Percentiles rank a stretch among this genome's conserved stretches.
Conservation (phyloP, 2,797 vertebrate genomes). For the Tapera naevia region DNA sequence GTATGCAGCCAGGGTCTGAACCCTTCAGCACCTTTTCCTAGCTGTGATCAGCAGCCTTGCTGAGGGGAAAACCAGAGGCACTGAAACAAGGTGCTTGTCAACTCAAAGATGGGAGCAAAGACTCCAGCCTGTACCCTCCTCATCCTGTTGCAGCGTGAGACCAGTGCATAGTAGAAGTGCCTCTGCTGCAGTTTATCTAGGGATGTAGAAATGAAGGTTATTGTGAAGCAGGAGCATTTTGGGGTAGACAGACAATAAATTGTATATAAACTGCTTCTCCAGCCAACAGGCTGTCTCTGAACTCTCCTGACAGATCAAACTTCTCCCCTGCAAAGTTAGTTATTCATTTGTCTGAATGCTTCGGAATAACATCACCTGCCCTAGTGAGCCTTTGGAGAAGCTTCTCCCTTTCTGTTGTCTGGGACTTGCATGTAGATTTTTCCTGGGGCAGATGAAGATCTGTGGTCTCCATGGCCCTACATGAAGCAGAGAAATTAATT, state of each 20-base stretch:
- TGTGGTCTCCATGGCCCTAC: neutral
- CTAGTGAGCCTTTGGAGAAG: neutral
- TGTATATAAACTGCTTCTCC: neutral
- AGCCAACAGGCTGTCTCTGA: neutral
- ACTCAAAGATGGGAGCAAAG: neutral
- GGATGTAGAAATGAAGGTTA: neutral
- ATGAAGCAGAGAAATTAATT: neutral
- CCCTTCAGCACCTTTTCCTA: neutral
- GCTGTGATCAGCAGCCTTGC: neutral
- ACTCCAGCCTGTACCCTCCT: neutral
- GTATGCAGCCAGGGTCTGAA: neutral
- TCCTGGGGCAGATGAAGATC: neutral
- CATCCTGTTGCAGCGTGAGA: neutral
- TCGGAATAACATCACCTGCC: neutral
- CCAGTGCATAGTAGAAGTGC: neutral
- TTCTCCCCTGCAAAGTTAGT: neutral
- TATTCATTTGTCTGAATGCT: neutral
- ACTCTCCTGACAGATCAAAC: neutral
- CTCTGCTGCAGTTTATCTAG: neutral
- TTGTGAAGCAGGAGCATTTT: neutral
- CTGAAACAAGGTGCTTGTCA: fast-evolving
- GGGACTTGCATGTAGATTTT: neutral
- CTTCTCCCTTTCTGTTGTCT: neutral
- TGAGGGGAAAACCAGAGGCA: neutral
- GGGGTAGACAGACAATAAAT: neutral